Evolutionary conservation across 2,113 vertebrate genomes (phyloP), one percentile per base, ranked within the genome.

Genomic region (Phasianus colchicus): DNA sequence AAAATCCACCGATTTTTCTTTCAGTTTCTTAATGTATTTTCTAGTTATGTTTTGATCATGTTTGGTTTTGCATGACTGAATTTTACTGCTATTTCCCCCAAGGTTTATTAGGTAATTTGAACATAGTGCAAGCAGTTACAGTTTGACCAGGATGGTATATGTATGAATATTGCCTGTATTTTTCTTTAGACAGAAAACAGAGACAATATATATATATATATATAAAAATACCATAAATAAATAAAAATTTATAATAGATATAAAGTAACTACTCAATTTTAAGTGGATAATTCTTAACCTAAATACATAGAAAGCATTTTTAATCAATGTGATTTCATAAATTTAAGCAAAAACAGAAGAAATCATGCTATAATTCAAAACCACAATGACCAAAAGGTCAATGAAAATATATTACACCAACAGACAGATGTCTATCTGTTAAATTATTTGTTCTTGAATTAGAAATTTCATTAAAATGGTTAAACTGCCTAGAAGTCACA

Each of bases 381-480:
- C 4, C 19, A 24, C 2, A 66, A 34, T 21, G 8, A 58, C n/a
- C 21, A 30, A 73, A 69, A 15, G 3, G 2, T 47, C 1, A 1
- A 13, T 61, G 25, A 34, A 25, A 89, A 25, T 48, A 61, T 30
- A 34, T 4, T 40, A 5, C 12, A 43, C 2, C 5, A 47, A 67
- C 34, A 10, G 17, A 45, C 8, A 61, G 14, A 80, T 36, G 1
- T 29, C 12, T 6, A 58, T 2, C 13, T 54, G 34, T 25, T 29
- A 54, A 65, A 43, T 48, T 48, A 57, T 8, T 6, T 16, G 2
- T 42, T 73, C 22, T 34, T 70, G 18, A 19, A 54, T 63, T 54
- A 38, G 79, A 79, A 64, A 3, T 57, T 36, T 13, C 1, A 1
- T 2, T 86, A 32, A 74, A 86, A 75, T 38, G 0, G 61, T n/a